A percentile compares a stretch with the other conserved stretches of the same genome.
phyloP scores from a whole-genome alignment of 2,888 invertebrate genomes.

The Julus scandinavius region DNA sequence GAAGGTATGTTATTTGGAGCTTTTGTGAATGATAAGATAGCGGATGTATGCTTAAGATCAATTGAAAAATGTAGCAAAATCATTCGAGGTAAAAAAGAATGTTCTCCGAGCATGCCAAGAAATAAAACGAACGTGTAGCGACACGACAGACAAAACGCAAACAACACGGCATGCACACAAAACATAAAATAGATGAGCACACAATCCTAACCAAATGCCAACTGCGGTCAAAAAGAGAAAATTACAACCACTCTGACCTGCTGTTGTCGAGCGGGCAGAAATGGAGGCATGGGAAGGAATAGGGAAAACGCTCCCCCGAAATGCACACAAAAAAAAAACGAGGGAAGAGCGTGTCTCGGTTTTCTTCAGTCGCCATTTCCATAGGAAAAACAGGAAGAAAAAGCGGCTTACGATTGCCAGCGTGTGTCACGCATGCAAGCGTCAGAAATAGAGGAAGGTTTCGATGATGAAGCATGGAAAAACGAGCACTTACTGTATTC shows the following conservation, averaged over 20 bases:
- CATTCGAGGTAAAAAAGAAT: background rate
- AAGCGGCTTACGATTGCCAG: slow-evolving; percentile 30
- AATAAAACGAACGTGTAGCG: background rate
- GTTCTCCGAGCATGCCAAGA: slow-evolving; percentile 6
- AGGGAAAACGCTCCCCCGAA: background rate
- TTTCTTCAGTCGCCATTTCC: slow-evolving; percentile 28
- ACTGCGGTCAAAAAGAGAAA: slow-evolving; percentile 16
- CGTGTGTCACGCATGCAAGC: slow-evolving; percentile 46
- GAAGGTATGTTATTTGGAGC: background rate
- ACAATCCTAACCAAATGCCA: slow-evolving; percentile 37
- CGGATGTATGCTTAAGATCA: background rate
- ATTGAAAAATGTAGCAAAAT: background rate
- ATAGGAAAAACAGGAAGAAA: background rate
- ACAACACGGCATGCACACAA: slow-evolving; percentile 11
- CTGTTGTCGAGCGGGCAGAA: slow-evolving; percentile 32
- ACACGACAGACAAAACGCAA: background rate
- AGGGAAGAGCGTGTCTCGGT: slow-evolving; percentile 26
- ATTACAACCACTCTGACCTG: slow-evolving; percentile 38
- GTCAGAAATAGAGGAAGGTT: slow-evolving; percentile 45
- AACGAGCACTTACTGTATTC: slow-evolving; percentile 54
- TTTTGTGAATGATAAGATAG: background rate
- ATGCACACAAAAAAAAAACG: slow-evolving; percentile 27
- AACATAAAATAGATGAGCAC: slow-evolving; percentile 16
- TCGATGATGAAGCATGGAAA: slow-evolving; percentile 41
- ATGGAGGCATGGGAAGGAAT: slow-evolving; percentile 20